Conservation (phyloP, 2,888 invertebrate species). For the Coelopa pilipes region DNA sequence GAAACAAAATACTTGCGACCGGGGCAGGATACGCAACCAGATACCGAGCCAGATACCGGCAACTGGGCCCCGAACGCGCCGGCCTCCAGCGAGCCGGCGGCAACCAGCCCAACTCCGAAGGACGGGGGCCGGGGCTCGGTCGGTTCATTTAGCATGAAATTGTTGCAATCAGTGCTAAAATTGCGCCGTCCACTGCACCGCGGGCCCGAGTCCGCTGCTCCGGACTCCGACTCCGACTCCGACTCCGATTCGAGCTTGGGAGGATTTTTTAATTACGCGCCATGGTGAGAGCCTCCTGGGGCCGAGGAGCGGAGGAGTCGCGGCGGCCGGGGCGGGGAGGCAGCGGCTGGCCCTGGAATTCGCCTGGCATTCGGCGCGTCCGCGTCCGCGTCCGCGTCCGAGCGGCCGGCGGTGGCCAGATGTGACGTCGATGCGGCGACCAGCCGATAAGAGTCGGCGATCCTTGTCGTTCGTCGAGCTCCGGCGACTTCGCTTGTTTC, state of each 20-base stretch:
- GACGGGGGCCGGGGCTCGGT: not conserved
- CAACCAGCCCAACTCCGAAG: no score
- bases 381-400: conserved; percentile 33
- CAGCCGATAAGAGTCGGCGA: no score
- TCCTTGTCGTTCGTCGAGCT: no score
- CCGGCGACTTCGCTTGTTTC: not conserved
- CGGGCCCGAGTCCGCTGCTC: no score
- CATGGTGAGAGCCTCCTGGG: not conserved
- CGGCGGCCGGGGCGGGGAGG: not conserved
- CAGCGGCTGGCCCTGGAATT: conserved; percentile 12
- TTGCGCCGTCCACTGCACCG: conserved; percentile 34
- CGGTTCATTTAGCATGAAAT: conserved; percentile 58
- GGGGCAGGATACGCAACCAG: conserved; percentile 46
- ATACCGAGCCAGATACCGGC: conserved; percentile 11
- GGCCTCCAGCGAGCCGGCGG: not conserved
- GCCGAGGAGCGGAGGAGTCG: not conserved
- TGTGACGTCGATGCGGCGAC: not conserved
- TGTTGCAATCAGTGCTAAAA: conserved; percentile 57
- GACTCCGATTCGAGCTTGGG: conserved; percentile 9
- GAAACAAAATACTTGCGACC: conserved; percentile 64
- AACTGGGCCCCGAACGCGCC: conserved; percentile 26
- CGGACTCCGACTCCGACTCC: no score
- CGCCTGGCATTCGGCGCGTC: not conserved
- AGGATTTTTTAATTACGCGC: conserved; percentile 42
- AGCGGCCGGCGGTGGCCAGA: not conserved